These are phyloP conservation scores for Diplodus puntazzo DNA, from an alignment of 2,797 vertebrate species.

Conservation along the genomic window DNA sequence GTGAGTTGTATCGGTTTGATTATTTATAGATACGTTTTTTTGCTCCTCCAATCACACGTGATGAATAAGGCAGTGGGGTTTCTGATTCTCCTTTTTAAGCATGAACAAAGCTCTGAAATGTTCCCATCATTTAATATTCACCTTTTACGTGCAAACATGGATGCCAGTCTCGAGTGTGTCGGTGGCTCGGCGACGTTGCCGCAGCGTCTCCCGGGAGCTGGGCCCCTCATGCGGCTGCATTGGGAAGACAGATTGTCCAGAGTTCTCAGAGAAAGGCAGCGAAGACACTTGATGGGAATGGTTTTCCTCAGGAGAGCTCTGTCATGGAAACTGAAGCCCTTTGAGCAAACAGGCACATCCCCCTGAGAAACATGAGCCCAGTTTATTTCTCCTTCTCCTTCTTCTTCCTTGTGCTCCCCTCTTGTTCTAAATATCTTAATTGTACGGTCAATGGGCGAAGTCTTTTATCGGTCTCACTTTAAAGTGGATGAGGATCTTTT, in stretches of 20 bases:
- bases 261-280: conserved; percentile 65
- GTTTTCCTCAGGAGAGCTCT: conserved; percentile 59
- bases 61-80: neutral
- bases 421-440: neutral
- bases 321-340: conserved; percentile 72
- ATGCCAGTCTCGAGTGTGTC: conserved; percentile 8
- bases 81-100: neutral
- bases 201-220: conserved; percentile 54
- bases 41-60: neutral
- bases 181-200: neutral
- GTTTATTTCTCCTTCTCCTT: neutral
- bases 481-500: conserved; percentile 19
- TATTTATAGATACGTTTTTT: neutral
- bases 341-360: conserved; percentile 41
- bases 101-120: neutral
- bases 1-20: neutral
- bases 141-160: neutral
- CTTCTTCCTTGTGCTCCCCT: neutral
- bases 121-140: neutral
- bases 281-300: conserved; percentile 48
- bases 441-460: neutral
- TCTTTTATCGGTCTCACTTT: neutral
- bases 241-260: conserved; percentile 64
- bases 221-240: conserved; percentile 48
- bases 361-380: conserved; percentile 18